Conservation (phyloP, 2,113 vertebrate genomes). For the Zosterops lateralis region DNA sequence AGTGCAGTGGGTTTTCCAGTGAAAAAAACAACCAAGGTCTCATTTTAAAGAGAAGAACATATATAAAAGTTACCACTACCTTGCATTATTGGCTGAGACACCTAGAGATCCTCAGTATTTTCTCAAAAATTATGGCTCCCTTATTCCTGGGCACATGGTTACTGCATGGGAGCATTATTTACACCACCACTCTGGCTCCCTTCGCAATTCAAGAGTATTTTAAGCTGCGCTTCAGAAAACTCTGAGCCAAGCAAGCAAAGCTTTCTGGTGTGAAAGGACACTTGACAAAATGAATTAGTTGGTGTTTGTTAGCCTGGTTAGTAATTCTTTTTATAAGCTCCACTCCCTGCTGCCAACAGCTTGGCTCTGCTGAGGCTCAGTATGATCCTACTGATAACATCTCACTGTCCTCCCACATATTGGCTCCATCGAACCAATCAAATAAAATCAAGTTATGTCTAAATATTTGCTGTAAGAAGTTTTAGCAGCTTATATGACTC, state of each 20-base stretch:
- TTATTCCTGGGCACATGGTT: neutral
- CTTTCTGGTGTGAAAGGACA: conserved; percentile 1
- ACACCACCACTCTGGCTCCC: neutral
- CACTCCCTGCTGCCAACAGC: neutral
- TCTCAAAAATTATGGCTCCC: neutral
- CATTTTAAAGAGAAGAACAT: neutral
- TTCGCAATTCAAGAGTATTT: neutral
- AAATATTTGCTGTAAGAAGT: neutral
- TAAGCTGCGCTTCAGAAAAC: neutral
- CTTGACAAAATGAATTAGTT: neutral
- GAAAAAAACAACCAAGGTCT: neutral
- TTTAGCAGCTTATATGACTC: neutral
- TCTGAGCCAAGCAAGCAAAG: neutral
- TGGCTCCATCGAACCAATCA: neutral
- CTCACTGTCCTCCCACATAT: neutral
- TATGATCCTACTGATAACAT: neutral
- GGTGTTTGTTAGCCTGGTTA: neutral
- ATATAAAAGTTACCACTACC: neutral
- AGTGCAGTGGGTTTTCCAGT: neutral
- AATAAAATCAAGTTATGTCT: neutral
- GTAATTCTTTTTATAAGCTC: neutral
- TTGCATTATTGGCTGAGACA: neutral
- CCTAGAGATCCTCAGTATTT: neutral
- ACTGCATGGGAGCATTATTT: neutral
- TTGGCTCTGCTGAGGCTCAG: neutral